A percentile compares a stretch with the other conserved stretches of the same genome.
phyloP scores from a whole-genome alignment of 1,140 invertebrate genomes.

The Myzus persicae region DNA sequence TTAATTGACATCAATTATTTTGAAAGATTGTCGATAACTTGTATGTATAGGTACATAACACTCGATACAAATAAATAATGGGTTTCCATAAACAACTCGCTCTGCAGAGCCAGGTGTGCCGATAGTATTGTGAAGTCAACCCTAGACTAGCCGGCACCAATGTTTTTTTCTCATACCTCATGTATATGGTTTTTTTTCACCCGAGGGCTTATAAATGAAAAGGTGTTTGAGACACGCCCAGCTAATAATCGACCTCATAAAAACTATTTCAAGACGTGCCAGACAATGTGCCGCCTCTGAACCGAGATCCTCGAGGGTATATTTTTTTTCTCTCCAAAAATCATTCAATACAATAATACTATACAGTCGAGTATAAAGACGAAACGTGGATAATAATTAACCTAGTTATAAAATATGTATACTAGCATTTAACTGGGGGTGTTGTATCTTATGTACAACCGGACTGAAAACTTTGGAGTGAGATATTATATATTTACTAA shows the following conservation, averaged over 20 bases:
- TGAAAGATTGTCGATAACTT: not conserved
- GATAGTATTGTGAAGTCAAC: constrained; percentile 54
- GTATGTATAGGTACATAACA: not conserved
- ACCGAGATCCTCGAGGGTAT: not conserved
- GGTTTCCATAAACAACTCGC: constrained; percentile 29
- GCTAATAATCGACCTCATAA: constrained; percentile 57
- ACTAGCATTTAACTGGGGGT: not conserved
- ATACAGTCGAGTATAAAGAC: not conserved
- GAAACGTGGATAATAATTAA: constrained; percentile 1
- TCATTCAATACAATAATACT: not conserved
- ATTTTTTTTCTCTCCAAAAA: not conserved
- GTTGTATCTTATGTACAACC: not conserved
- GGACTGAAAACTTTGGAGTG: not conserved
- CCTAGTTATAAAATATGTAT: not conserved
- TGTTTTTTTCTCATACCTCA: constrained; percentile 28
- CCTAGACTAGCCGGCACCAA: constrained; percentile 54
- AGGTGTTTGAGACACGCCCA: constrained; percentile 52
- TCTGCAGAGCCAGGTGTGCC: constrained; percentile 29
- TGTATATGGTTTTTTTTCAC: constrained; percentile 34
- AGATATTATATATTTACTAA: not conserved
- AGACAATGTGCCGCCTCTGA: constrained; percentile 54
- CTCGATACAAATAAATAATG: constrained; percentile 43
- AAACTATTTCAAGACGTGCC: constrained; percentile 45
- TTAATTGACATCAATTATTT: constrained; percentile 27
- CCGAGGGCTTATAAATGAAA: constrained; percentile 32